These are phyloP conservation scores for Conomelus anceps DNA, from an alignment of 2,888 invertebrate genomes.

Conservation along the genomic window DNA sequence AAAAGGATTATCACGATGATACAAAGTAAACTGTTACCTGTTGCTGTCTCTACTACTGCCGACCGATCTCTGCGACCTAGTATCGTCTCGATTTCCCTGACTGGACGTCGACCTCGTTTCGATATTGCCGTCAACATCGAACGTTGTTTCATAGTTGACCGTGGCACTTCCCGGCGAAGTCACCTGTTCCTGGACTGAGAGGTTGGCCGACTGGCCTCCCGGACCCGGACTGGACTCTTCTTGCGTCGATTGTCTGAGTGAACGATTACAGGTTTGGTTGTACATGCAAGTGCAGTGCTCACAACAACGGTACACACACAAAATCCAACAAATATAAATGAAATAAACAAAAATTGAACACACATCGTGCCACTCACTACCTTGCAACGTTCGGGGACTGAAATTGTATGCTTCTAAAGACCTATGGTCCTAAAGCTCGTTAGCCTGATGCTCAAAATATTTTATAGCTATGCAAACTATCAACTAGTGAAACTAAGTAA, in stretches of 20 bases:
- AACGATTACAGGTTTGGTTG: no score
- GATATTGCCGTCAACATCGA: slow-evolving; percentile 85
- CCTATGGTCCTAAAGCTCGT: no score
- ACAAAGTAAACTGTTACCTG: slow-evolving; percentile 52
- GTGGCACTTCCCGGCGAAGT: slow-evolving; percentile 41
- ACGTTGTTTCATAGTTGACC: slow-evolving; percentile 76
- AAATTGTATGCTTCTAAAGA: no score
- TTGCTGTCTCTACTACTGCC: slow-evolving; percentile 57
- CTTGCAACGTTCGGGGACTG: background rate
- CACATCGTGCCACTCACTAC: background rate
- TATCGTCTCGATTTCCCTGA: slow-evolving; percentile 58
- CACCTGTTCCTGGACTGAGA: slow-evolving; percentile 38
- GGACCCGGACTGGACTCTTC: slow-evolving; percentile 38
- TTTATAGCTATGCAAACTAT: no score
- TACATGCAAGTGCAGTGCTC: slow-evolving; percentile 13
- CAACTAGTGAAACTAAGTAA: no score
- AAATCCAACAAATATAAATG: background rate
- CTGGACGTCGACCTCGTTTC: slow-evolving; percentile 86
- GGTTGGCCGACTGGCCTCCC: slow-evolving; percentile 44
- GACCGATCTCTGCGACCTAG: slow-evolving; percentile 53
- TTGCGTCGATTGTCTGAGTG: slow-evolving; percentile 46
- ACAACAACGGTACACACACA: slow-evolving; percentile 11
- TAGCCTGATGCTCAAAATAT: no score
- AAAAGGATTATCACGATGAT: background rate
- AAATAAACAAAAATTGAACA: background rate